These are phyloP conservation scores for Scolopax bukidnonensis DNA, from an alignment of 2,797 vertebrate genomes.

Conservation along the genomic window DNA sequence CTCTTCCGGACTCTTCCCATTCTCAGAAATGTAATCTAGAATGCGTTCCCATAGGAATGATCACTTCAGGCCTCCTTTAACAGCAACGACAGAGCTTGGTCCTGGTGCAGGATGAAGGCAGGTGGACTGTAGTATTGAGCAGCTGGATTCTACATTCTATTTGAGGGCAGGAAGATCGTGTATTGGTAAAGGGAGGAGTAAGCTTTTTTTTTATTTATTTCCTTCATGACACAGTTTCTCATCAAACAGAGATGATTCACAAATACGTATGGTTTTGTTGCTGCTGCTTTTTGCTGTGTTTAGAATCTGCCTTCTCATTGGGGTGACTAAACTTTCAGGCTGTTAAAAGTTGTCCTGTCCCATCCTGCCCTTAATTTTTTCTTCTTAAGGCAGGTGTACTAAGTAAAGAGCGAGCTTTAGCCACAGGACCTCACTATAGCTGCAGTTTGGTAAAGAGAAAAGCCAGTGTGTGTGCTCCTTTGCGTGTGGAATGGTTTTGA, in stretches of 20 bases:
- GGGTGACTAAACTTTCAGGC: neutral
- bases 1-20: slow-evolving; percentile 53
- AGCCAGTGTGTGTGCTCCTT: neutral
- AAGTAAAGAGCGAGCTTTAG: neutral
- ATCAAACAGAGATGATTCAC: neutral
- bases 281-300: neutral
- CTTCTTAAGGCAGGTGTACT: neutral
- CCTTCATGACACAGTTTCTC: neutral
- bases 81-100: neutral
- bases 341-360: neutral
- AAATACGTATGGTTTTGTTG: neutral
- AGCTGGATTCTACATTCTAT: neutral
- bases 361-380: neutral
- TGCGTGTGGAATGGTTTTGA: neutral
- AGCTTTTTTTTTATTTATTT: neutral
- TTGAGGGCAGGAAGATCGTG: neutral
- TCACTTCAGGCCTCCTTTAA: neutral
- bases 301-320: neutral
- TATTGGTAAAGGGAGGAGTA: neutral
- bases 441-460: neutral
- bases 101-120: neutral
- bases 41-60: slow-evolving; percentile 25
- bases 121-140: neutral
- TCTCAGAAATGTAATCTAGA: slow-evolving; percentile 63
- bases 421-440: neutral